These are phyloP conservation scores for Cottus gobio DNA, from an alignment of 2,113 vertebrate genomes.

Conservation along the genomic window DNA sequence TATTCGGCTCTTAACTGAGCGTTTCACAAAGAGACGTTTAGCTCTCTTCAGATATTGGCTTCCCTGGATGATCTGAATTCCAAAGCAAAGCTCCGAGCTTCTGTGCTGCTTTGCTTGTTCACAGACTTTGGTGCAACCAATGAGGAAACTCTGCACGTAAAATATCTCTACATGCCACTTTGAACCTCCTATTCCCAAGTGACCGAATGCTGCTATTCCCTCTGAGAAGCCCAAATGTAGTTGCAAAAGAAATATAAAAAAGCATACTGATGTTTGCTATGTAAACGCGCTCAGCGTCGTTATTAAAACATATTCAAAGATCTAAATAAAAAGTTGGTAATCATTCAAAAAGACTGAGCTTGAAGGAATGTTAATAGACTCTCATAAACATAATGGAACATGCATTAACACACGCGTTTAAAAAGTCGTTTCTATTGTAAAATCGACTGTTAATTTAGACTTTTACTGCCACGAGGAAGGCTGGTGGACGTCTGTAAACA, in stretches of 20 bases:
- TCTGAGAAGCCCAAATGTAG: conserved; percentile 22
- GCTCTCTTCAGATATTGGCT: conserved; percentile 48
- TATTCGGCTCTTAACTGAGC: conserved; percentile 36
- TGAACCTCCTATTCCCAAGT: conserved; percentile 47
- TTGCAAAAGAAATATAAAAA: background rate
- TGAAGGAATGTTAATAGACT: conserved; percentile 18
- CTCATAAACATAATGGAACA: conserved; percentile 8
- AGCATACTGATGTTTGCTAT: background rate
- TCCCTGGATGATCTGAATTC: conserved; percentile 62
- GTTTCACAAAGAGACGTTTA: conserved; percentile 48
- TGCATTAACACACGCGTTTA: background rate
- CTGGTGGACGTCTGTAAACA: conserved; percentile 1
- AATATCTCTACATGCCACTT: conserved; percentile 59
- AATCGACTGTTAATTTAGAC: background rate
- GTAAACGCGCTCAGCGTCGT: background rate
- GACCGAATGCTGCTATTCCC: conserved; percentile 23
- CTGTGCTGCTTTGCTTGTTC: conserved; percentile 42
- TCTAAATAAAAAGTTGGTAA: conserved; percentile 11
- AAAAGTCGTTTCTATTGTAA: conserved; percentile 11
- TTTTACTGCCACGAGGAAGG: background rate
- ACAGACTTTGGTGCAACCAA: conserved; percentile 51
- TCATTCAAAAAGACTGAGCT: conserved; percentile 10
- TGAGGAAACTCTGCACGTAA: conserved; percentile 52
- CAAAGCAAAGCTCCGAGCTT: conserved; percentile 51
- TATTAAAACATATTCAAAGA: background rate